Conservation (phyloP, 2,113 vertebrate genomes). For the Indri indri region DNA sequence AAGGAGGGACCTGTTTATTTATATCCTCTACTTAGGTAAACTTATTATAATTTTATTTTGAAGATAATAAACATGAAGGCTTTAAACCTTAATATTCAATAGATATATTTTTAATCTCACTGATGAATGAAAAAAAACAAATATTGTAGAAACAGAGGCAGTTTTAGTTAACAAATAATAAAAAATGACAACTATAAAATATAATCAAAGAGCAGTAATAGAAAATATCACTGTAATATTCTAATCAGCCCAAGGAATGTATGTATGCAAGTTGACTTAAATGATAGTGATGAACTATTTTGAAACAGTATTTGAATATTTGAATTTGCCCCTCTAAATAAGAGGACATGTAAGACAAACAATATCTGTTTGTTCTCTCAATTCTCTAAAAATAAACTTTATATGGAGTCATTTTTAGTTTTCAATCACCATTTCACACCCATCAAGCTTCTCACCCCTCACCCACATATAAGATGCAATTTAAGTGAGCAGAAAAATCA, state of each 20-base stretch:
- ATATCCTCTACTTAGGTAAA: neutral
- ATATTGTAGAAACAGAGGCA: neutral
- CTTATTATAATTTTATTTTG: neutral
- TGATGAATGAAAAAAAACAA: neutral
- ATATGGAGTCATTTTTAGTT: neutral
- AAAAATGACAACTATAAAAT: neutral
- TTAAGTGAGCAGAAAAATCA: neutral
- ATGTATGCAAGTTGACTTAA: neutral
- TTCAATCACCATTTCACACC: neutral
- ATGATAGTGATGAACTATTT: neutral
- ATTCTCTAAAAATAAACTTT: neutral
- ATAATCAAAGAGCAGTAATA: neutral
- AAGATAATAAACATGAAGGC: neutral
- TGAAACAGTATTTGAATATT: neutral
- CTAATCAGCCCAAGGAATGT: neutral
- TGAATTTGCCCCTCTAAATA: neutral
- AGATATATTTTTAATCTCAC: neutral
- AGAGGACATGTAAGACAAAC: neutral
- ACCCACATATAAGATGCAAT: neutral
- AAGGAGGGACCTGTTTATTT: neutral
- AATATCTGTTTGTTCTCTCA: accelerated
- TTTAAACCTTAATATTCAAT: conserved; percentile 18
- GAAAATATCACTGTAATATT: neutral
- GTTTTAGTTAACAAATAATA: neutral
- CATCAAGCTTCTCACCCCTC: neutral